Percentiles rank a stretch among this genome's conserved stretches.
Conservation (phyloP, 2,797 vertebrate genomes). For the Helostoma temminkii region DNA sequence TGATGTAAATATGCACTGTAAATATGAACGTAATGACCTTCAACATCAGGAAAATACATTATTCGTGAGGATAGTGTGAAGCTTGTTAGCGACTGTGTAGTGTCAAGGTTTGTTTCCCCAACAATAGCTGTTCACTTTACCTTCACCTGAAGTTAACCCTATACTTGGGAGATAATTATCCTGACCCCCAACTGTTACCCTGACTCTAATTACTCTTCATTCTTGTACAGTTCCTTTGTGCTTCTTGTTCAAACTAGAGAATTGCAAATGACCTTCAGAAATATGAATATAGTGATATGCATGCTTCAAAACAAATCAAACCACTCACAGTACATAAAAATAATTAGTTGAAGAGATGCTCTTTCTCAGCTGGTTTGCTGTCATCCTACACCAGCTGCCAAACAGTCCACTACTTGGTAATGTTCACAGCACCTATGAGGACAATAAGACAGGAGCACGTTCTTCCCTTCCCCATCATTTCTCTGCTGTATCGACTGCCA, state of each 20-base stretch:
- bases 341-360: constrained; percentile 12
- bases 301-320: neutral
- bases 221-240: neutral
- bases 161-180: too few relatives aligned
- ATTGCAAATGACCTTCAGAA: neutral
- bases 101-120: too few relatives aligned
- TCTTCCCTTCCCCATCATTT: constrained; percentile 67
- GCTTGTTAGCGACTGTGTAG: constrained; percentile 1
- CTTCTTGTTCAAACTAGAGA: neutral
- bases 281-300: neutral
- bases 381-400: constrained; percentile 52
- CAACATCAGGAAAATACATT: constrained; percentile 27
- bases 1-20: too few relatives aligned
- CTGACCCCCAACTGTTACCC: too few relatives aligned
- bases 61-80: constrained; percentile 11
- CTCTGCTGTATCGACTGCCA: constrained; percentile 78
- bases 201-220: too few relatives aligned
- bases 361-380: constrained; percentile 43
- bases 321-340: neutral
- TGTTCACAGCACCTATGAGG: constrained; percentile 65
- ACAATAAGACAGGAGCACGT: constrained; percentile 68
- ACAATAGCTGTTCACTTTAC: too few relatives aligned
- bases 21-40: constrained; percentile 32
- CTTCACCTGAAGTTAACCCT: neutral
- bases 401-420: constrained; percentile 50